Base-by-base conservation (phyloP, 1,140 invertebrate species). In the Atta cephalotes region DNA sequence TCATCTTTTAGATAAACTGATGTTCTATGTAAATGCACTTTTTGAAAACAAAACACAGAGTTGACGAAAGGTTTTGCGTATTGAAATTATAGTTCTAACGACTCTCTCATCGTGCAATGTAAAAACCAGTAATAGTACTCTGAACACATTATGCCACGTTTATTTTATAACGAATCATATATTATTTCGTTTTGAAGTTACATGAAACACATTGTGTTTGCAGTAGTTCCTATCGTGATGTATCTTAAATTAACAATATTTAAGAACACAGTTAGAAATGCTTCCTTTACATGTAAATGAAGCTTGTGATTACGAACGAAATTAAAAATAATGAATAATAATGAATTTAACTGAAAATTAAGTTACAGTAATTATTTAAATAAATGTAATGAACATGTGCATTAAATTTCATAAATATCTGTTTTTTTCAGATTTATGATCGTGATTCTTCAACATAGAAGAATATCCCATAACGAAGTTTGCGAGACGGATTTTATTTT, bases 351-450 rank as follows among this genome's bases (percentile, higher is more conserved):
- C 0, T 21, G 21, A 21, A 21, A 21, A 21, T 21, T 21, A 21
- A 21, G 21, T 21, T 21, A 21, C 21, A 21, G 21, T 21, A 21
- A 21, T 21, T 21, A 21, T 21, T 21, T 21, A 21, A 21, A 21
- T 21, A 21, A 21, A 21, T 21, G 21, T 21, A 21, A 21, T 21
- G 21, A 21, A 21, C 21, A 21, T 21, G 21, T 21, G 21, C 21
- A 21, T 21, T 21, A 21, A 21, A 21, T 21, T 21, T 21, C 21
- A 21, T 45, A 72, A 72, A 18, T 45, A 14, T 51, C n/a, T 12
- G 21, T 6, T 74, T 31, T 71, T 60, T 49, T 72, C 56, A 7
- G 18, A 74, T 82, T 82, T 82, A 82, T 35, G 35, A 82, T 60
- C 12, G 6, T 10, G 10, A 45, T 35, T 60, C 18, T 49, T 72